These are phyloP conservation scores for Numenius arquata DNA, from an alignment of 2,113 vertebrate species.

Conservation along the genomic window DNA sequence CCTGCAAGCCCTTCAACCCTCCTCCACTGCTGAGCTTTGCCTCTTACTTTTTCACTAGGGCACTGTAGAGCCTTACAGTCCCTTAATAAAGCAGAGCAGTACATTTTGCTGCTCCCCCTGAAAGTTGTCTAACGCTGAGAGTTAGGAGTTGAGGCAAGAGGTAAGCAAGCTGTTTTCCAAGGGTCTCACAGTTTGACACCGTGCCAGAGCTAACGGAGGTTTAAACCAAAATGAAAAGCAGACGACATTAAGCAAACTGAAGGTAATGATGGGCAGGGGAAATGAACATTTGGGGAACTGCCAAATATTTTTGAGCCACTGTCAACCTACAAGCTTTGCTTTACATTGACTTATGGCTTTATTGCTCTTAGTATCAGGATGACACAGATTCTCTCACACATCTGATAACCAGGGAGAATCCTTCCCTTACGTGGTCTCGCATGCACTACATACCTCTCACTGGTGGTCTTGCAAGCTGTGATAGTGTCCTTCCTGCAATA, in stretches of 20 bases:
- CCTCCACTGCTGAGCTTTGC: neutral
- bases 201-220: neutral
- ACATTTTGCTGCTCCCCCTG: neutral
- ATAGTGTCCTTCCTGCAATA: neutral
- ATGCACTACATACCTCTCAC: neutral
- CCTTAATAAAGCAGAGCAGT: neutral
- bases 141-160: neutral
- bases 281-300: neutral
- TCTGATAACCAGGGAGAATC: neutral
- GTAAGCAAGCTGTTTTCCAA: neutral
- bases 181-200: neutral
- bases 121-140: neutral
- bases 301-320: neutral
- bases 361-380: neutral
- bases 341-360: neutral
- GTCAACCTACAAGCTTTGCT: neutral
- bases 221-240: neutral
- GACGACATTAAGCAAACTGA: neutral
- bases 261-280: neutral
- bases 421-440: rapidly evolving
- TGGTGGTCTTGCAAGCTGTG: neutral
- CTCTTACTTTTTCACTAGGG: neutral
- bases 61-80: neutral
- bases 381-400: neutral
- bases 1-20: neutral